Evolutionary conservation across 2,888 invertebrate genomes (phyloP).

Genomic region (Rhagonycha lutea): DNA sequence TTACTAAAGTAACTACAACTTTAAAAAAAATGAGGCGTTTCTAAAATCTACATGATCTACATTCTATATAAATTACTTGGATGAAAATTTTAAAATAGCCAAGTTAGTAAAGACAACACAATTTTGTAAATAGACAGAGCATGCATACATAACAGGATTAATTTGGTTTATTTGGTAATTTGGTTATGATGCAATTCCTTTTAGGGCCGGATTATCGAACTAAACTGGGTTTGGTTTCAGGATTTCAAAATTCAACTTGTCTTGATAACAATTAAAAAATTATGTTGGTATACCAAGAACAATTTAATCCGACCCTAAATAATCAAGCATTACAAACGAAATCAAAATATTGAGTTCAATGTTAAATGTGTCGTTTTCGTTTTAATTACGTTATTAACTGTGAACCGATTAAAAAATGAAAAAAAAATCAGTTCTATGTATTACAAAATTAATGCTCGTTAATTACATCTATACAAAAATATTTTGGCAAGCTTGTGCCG

Average conservation of each 20-base stretch:
- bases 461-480: slow-evolving; percentile 33
- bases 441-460: slow-evolving; percentile 17
- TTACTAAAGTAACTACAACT: background rate
- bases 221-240: too few species aligned
- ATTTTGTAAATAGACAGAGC: background rate
- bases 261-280: too few species aligned
- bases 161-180: too few species aligned
- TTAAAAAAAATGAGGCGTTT: background rate
- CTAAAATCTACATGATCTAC: background rate
- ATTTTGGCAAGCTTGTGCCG: slow-evolving; percentile 33
- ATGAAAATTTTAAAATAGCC: background rate
- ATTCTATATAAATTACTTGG: background rate
- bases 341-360: background rate
- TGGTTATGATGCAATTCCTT: background rate
- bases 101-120: background rate
- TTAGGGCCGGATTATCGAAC: background rate
- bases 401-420: background rate
- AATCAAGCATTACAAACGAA: background rate
- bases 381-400: background rate
- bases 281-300: background rate
- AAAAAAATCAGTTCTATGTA: background rate
- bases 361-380: background rate
- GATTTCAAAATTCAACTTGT: too few species aligned
- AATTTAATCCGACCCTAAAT: background rate
- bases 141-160: background rate